Conservation (phyloP, 2,797 vertebrate genomes). For the Lutjanus campechanus region DNA sequence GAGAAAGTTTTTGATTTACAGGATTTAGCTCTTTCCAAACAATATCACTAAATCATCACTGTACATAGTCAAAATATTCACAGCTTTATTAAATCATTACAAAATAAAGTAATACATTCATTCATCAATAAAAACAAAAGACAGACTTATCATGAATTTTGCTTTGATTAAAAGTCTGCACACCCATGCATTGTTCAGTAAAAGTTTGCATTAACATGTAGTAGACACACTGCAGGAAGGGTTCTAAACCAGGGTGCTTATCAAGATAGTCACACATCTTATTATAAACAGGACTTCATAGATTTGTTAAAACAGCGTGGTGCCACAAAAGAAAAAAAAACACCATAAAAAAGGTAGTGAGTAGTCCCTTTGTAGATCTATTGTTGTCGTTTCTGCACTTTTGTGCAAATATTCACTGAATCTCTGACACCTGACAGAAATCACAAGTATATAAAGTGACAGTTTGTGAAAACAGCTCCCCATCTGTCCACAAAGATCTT, state of each 20-base stretch:
- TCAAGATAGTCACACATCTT: constrained; percentile 17
- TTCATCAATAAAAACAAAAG: constrained; percentile 70
- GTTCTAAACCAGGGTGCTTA: constrained; percentile 26
- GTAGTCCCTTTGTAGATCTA: constrained; percentile 60
- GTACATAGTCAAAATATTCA: constrained; percentile 76
- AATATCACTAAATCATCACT: constrained; percentile 20
- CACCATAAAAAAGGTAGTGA: constrained; percentile 22
- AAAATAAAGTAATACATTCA: constrained; percentile 78
- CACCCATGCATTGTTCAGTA: constrained; percentile 68
- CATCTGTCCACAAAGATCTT: constrained; percentile 40
- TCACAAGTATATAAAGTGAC: constrained; percentile 41
- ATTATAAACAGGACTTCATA: constrained; percentile 35
- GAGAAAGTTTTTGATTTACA: background rate
- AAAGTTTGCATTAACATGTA: constrained; percentile 43
- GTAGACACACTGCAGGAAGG: constrained; percentile 33
- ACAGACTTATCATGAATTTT: constrained; percentile 37
- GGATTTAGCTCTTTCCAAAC: background rate
- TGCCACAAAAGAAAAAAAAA: constrained; percentile 16
- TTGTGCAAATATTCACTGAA: constrained; percentile 63
- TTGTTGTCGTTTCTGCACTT: constrained; percentile 34
- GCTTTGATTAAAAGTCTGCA: constrained; percentile 64
- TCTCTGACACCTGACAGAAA: constrained; percentile 42
- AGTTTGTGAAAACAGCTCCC: constrained; percentile 25
- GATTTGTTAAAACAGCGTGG: constrained; percentile 45
- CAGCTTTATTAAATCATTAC: constrained; percentile 86